Conservation (phyloP, 2,888 invertebrate species). For the Tenthredo mesomela region DNA sequence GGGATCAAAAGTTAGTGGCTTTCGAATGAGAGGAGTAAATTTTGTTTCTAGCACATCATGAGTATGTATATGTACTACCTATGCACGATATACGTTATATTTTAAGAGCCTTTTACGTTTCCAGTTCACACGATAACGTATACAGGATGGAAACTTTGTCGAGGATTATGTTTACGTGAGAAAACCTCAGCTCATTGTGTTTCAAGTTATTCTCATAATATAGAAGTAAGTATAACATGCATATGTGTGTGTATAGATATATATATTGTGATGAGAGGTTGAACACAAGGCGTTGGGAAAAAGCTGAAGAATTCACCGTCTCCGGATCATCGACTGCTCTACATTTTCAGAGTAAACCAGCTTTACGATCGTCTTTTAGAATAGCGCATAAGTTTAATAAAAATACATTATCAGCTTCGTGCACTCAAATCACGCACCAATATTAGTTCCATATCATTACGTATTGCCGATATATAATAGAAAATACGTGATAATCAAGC, state of each 20-base stretch:
- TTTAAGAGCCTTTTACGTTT: background rate
- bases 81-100: background rate
- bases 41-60: background rate
- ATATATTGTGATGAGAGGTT: background rate
- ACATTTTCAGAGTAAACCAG: background rate
- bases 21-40: background rate
- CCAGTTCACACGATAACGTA: background rate
- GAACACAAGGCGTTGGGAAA: background rate
- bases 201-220: background rate
- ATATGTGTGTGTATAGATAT: background rate
- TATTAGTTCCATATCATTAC: background rate
- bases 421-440: background rate
- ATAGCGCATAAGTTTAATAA: background rate
- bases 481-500: background rate
- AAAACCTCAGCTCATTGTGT: constrained; percentile 12
- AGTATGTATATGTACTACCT: too few relatives aligned
- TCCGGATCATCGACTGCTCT: constrained; percentile 5
- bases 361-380: background rate
- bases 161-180: constrained; percentile 2
- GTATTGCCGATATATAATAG: background rate
- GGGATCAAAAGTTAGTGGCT: background rate
- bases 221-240: too few relatives aligned
- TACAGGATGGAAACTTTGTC: constrained; percentile 6
- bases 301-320: background rate
- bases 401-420: background rate